A percentile compares a stretch with the other conserved stretches of the same genome.
Conservation (phyloP, 2,797 vertebrate species). For the Enteromius argenteus region DNA sequence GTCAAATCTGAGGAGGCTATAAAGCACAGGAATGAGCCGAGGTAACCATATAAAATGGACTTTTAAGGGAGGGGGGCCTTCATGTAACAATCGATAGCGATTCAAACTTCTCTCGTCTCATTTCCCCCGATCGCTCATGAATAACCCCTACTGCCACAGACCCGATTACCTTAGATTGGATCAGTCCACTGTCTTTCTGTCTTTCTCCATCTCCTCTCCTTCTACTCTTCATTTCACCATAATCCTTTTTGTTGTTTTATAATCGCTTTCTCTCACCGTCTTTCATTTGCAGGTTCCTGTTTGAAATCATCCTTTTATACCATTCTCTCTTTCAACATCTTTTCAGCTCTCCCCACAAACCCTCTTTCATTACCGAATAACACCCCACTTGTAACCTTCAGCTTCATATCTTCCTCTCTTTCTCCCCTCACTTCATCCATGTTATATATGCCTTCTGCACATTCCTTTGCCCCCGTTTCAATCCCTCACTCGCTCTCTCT, state of each 20-base stretch:
- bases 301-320: constrained; percentile 48
- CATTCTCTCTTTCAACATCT: constrained; percentile 51
- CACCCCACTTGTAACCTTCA: constrained; percentile 24
- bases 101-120: constrained; percentile 17
- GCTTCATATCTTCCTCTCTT: constrained; percentile 52
- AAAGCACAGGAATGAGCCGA: constrained; percentile 47
- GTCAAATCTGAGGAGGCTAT: constrained; percentile 46
- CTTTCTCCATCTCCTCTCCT: constrained; percentile 59
- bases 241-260: constrained; percentile 25
- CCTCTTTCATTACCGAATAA: constrained; percentile 29
- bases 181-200: constrained; percentile 49
- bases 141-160: constrained; percentile 44
- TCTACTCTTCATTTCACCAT: constrained; percentile 25
- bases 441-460: constrained; percentile 28
- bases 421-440: constrained; percentile 2
- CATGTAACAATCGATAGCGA: constrained; percentile 34
- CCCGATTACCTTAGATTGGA: constrained; percentile 34
- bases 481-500: constrained; percentile 30
- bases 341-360: constrained; percentile 41
- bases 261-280: constrained; percentile 61
- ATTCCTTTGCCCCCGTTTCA: background rate
- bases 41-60: constrained; percentile 45
- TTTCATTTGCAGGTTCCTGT: constrained; percentile 58
- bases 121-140: constrained; percentile 40
- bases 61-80: background rate